Evolutionary conservation across 2,888 invertebrate species (phyloP).

Genomic region (Drosophila diplacantha): DNA sequence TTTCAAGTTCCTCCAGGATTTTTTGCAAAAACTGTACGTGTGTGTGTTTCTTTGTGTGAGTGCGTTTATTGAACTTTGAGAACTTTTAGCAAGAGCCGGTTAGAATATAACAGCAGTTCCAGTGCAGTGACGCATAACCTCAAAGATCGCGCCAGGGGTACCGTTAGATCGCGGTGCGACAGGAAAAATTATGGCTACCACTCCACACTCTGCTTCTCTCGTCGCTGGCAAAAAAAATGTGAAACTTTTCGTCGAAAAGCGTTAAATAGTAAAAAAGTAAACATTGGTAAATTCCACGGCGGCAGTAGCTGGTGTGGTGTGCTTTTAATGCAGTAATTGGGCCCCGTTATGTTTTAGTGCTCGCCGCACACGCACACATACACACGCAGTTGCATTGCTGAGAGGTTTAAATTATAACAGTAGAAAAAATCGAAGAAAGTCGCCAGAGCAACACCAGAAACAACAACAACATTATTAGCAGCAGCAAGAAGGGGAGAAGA

Average conservation of each 20-base stretch:
- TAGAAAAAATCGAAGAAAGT: constrained; percentile 68
- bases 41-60: constrained; percentile 15
- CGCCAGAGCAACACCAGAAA: constrained; percentile 55
- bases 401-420: constrained; percentile 68
- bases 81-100: constrained; percentile 45
- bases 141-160: constrained; percentile 47
- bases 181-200: constrained; percentile 15
- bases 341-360: constrained; percentile 68
- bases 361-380: constrained; percentile 39
- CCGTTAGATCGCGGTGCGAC: constrained; percentile 55
- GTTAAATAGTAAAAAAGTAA: constrained; percentile 29
- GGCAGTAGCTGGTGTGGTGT: constrained; percentile 19
- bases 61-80: constrained; percentile 62
- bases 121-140: constrained; percentile 50
- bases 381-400: constrained; percentile 58
- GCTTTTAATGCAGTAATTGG: constrained; percentile 67
- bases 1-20: constrained; percentile 17
- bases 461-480: constrained; percentile 27
- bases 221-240: constrained; percentile 45
- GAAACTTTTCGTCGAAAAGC: constrained; percentile 45
- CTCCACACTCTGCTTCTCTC: not conserved
- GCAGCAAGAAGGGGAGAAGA: constrained; percentile 11
- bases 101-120: constrained; percentile 37
- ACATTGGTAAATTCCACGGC: constrained; percentile 60
- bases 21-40: constrained; percentile 1